Base-by-base conservation (phyloP, 2,888 invertebrate species). In the Nezara viridula region DNA sequence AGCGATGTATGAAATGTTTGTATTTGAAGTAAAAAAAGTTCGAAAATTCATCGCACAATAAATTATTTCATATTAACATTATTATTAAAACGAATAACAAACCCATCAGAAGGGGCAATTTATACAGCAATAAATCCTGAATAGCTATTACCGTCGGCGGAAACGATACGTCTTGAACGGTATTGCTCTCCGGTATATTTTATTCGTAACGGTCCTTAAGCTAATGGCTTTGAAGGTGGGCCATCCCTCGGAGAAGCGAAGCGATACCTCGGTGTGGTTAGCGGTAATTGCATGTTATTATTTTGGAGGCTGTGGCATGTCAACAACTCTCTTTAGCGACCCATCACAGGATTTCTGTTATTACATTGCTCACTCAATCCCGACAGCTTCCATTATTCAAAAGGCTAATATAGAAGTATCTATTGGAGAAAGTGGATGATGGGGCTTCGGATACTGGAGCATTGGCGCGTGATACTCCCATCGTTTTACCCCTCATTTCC, bases 261-360 rank as follows among this genome's bases (percentile, higher is more conserved):
- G 24, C 81, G 81, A 81, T 81, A 81, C 81, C 21, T 44, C 21
- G 81, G n/a, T 81, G 87, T 73, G 73, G 87, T 73, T 87, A 66
- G 44, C 6, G 27, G 66, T 87, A 87, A 87, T 87, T 73, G 87
- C 47, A 87, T 87, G 73, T 60, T 66, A 87, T 87, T 87, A 73
- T 66, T 66, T 66, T 55, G 44, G 87, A 66, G 87, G 66, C 44
- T 73, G 40, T 37, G 44, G 19, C 87, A 47, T 73, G 87, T 87
- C 87, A 87, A 87, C 87, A 87, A 66, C 87, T 87, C 73, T 87
- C 10, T 73, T 87, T 87, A 87, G 87, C 40, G n/a, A 66, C 40
- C 86, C 40, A 87, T 60, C 66, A 27, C 73, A n/a, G 60, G 87
- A 87, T 87, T 87, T 87, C 49, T 47, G 55, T 44, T 66, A 60